A percentile compares a stretch with the other conserved stretches of the same genome.
Conservation (phyloP, 2,888 invertebrate species). For the Drosophila suboccidentalis region DNA sequence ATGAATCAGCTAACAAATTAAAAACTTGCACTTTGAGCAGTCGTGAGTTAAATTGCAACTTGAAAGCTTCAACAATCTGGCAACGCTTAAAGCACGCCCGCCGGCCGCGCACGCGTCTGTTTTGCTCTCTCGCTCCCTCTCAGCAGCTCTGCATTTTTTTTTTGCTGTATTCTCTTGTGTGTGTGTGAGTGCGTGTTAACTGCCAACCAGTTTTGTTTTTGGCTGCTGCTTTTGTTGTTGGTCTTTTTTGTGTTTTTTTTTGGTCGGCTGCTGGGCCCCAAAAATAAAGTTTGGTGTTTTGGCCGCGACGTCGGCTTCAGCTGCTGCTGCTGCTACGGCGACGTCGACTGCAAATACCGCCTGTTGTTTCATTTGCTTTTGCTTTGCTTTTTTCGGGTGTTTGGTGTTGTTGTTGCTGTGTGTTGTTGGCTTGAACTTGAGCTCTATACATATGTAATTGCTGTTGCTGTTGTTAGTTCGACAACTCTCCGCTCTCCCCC, state of each 20-base stretch:
- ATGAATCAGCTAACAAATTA: neutral
- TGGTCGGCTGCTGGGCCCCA: slow-evolving; percentile 47
- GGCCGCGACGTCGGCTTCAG: slow-evolving; percentile 23
- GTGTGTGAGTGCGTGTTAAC: slow-evolving; percentile 43
- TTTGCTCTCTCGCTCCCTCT: slow-evolving; percentile 5
- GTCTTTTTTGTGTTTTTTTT: slow-evolving; percentile 17
- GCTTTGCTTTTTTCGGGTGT: slow-evolving; percentile 37
- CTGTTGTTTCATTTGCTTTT: slow-evolving; percentile 5
- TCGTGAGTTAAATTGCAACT: neutral
- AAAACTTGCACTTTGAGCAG: neutral
- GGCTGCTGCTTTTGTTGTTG: slow-evolving; percentile 34
- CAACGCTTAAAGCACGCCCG: slow-evolving; percentile 27
- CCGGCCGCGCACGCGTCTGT: slow-evolving; percentile 54
- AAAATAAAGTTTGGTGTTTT: slow-evolving; percentile 56
- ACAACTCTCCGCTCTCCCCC: slow-evolving; percentile 19
- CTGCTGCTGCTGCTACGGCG: slow-evolving; percentile 5
- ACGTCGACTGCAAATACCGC: neutral
- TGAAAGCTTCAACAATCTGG: slow-evolving; percentile 37
- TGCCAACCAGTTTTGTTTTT: slow-evolving; percentile 56
- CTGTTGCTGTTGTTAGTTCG: slow-evolving; percentile 38
- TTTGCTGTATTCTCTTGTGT: slow-evolving; percentile 3
- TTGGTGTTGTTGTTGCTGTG: slow-evolving; percentile 52
- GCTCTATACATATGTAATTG: slow-evolving; percentile 80
- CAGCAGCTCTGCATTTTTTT: neutral
- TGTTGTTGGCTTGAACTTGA: slow-evolving; percentile 76